phyloP scores from a whole-genome alignment of 2,113 vertebrate genomes.

The Ciconia boyciana region DNA sequence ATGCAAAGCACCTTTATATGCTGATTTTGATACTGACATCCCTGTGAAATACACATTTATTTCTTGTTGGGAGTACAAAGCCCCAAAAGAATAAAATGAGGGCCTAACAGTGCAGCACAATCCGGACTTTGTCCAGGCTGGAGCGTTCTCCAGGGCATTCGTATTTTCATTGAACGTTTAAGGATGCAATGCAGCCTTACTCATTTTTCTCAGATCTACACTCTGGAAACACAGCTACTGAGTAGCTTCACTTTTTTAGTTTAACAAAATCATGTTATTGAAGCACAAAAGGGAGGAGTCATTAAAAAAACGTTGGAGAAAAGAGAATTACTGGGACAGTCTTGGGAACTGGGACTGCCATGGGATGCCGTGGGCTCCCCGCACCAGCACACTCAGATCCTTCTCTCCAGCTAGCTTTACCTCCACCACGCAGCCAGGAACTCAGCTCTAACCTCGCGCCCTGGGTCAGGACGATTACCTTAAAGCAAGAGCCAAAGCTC shows the following conservation, averaged over 20 bases:
- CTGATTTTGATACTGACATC: background rate
- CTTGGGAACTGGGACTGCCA: background rate
- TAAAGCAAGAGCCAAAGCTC: background rate
- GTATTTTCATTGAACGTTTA: background rate
- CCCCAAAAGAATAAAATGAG: background rate
- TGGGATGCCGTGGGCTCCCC: background rate
- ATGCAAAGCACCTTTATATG: background rate
- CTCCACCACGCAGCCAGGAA: background rate
- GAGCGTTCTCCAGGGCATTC: background rate
- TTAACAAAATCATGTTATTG: background rate
- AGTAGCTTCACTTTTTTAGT: background rate
- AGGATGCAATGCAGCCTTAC: background rate
- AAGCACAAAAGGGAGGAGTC: background rate
- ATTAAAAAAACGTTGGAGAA: background rate
- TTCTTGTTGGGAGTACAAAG: background rate
- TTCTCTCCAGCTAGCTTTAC: background rate
- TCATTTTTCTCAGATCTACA: background rate
- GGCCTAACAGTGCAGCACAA: background rate
- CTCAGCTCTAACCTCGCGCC: too few species aligned
- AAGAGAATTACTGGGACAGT: background rate
- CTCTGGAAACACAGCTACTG: background rate
- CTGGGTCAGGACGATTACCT: too few species aligned
- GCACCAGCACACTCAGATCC: background rate
- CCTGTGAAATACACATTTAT: background rate
- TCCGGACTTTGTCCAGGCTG: background rate